Base-by-base conservation (phyloP, 2,797 vertebrate genomes). In the Syngnathus acus region DNA sequence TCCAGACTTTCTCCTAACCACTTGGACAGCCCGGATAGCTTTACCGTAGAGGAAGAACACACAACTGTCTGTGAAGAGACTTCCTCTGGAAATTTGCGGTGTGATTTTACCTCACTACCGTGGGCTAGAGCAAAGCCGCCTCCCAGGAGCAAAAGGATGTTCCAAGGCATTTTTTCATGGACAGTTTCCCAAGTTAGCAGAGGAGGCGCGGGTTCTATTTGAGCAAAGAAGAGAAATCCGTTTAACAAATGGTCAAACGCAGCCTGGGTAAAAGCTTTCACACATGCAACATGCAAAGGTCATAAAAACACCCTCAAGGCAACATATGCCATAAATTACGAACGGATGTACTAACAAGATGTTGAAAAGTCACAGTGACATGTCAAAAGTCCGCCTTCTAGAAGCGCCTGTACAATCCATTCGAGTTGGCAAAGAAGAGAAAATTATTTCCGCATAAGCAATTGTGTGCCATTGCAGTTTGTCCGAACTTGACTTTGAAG, bases 91-190 rank as follows among this genome's bases (percentile, higher is more conserved):
- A 37, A 57, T 17, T 57, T 47, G 57, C 10, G 47, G 19, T 43
- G 51, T 48, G 13, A 42, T 7, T 11, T 66, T 73, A 96, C 93
- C 92, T 95, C 93, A 17, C 94, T 95, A 76, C 92, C 93, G 17
- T 90, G 90, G 73, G 93, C 93, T 78, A 96, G 75, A 45, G 93
- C 94, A 69, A 94, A 97, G 50, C 94, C 94, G 19, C 93, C 94
- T 50, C 94, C 94, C 74, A 94, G 82, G 66, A 96, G 89, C 53
- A 96, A 61, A 19, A 95, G 60, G 5, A 95, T 91, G 78, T 92
- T 94, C 94, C 93, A 93, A 0, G 93, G 91, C 92, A 95, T 92
- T 73, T 90, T 94, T 64, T 91, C 5, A 10, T 94, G 91, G 40
- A 94, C 91, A 0, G 66, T 32, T 14, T 90, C 86, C 94, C 94